phyloP scores from a whole-genome alignment of 2,113 vertebrate species.

The Peromyscus californicus region DNA sequence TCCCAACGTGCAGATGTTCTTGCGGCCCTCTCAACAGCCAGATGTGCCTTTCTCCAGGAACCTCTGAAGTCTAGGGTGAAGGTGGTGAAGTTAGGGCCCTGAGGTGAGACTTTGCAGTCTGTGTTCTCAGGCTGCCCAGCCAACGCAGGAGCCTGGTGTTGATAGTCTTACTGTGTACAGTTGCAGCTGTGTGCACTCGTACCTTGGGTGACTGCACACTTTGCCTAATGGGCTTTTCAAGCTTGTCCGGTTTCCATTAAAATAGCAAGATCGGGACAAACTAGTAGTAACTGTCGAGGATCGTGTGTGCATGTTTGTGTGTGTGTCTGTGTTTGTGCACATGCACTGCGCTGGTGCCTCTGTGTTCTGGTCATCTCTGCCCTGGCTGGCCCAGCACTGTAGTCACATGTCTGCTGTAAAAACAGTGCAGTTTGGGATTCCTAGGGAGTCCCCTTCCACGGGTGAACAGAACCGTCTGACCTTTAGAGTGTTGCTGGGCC shows the following conservation, averaged over 20 bases:
- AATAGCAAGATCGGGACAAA: constrained; percentile 14
- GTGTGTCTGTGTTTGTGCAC: rapidly evolving
- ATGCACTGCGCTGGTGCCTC: not conserved
- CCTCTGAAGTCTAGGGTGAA: not conserved
- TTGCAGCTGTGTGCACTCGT: not conserved
- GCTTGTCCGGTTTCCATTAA: constrained; percentile 52
- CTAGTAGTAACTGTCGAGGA: not conserved
- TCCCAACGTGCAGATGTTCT: not conserved
- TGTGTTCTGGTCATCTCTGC: not conserved
- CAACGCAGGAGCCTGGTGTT: not conserved
- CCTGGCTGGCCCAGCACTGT: not conserved
- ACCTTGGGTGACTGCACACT: not conserved
- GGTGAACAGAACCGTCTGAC: constrained; percentile 13
- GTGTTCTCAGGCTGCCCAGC: not conserved
- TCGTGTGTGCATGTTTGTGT: no score
- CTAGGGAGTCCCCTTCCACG: not conserved
- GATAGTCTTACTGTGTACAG: not conserved
- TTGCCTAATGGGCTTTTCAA: not conserved
- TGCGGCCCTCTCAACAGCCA: not conserved
- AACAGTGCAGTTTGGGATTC: constrained; percentile 38
- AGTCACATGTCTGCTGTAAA: constrained; percentile 39
- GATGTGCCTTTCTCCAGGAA: not conserved
- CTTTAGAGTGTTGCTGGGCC: constrained; percentile 19
- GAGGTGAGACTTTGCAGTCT: not conserved
- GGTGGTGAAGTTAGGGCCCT: no score